phyloP scores from a whole-genome alignment of 2,113 vertebrate species.

The Carollia perspicillata region DNA sequence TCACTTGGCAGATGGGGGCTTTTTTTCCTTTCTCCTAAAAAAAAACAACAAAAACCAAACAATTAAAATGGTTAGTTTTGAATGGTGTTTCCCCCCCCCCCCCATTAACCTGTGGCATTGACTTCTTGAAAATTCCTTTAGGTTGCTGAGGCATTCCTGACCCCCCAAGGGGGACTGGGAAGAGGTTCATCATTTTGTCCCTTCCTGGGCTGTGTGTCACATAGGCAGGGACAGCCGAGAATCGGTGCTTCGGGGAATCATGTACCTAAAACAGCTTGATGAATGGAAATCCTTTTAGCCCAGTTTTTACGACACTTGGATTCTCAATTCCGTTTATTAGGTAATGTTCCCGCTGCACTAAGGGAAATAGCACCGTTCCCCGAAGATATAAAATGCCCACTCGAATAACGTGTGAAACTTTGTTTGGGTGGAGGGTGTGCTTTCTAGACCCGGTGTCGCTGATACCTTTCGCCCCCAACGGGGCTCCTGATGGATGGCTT shows the following conservation, averaged over 20 bases:
- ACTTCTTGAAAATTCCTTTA: conserved; percentile 20
- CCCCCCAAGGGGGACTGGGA: not conserved
- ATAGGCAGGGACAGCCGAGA: not conserved
- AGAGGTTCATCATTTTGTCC: not conserved
- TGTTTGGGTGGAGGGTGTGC: conserved; percentile 17
- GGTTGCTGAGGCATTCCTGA: not conserved
- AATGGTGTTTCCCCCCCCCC: conserved; percentile 24
- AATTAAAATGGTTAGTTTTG: conserved; percentile 76
- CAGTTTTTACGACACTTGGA: not conserved
- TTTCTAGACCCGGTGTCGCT: not conserved
- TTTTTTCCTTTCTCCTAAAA: not conserved
- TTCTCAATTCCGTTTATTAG: not conserved
- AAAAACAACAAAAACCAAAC: not conserved
- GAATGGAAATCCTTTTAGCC: conserved; percentile 16
- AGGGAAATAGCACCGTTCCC: not conserved
- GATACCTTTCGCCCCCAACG: not conserved
- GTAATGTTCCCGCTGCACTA: not conserved
- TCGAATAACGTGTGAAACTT: conserved; percentile 65
- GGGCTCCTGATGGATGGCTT: not conserved
- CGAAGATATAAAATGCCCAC: conserved; percentile 62
- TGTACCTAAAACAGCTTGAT: not conserved
- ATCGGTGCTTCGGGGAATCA: not conserved
- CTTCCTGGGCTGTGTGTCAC: not conserved
- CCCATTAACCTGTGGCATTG: not conserved
- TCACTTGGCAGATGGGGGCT: conserved; percentile 21